phyloP scores from a whole-genome alignment of 2,797 vertebrate genomes.

The Benthosema pterotum region DNA sequence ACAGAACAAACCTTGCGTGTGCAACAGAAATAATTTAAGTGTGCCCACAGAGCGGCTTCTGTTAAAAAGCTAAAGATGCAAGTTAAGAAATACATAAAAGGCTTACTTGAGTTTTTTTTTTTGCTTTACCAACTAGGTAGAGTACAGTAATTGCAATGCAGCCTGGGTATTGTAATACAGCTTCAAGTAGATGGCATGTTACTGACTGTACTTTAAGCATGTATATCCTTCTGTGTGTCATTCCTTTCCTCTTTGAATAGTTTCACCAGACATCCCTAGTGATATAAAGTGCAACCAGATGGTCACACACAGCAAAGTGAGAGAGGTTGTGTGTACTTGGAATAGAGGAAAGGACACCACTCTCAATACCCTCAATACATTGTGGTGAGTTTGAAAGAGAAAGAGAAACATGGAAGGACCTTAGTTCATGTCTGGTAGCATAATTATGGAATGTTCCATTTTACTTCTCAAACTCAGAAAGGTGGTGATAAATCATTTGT shows the following conservation, averaged over 20 bases:
- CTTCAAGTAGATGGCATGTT: neutral
- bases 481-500: neutral
- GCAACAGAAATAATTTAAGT: slow-evolving; percentile 16
- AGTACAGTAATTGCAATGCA: too few species aligned
- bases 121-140: too few species aligned
- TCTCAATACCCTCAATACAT: slow-evolving; percentile 55
- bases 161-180: neutral
- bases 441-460: too few species aligned
- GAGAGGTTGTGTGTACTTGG: slow-evolving; percentile 84
- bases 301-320: slow-evolving; percentile 41
- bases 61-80: slow-evolving; percentile 12
- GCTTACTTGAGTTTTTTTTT: too few species aligned
- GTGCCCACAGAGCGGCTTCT: slow-evolving; percentile 19
- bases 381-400: slow-evolving; percentile 77
- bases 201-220: neutral
- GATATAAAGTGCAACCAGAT: slow-evolving; percentile 84
- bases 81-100: neutral
- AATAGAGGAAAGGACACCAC: slow-evolving; percentile 74
- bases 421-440: neutral
- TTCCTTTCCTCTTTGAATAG: slow-evolving; percentile 65
- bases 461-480: too few species aligned
- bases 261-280: slow-evolving; percentile 80
- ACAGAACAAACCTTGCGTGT: slow-evolving; percentile 16
- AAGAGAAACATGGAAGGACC: neutral
- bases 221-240: neutral